Evolutionary conservation across 2,797 vertebrate genomes (phyloP).

Genomic region (Erpetoichthys calabaricus): DNA sequence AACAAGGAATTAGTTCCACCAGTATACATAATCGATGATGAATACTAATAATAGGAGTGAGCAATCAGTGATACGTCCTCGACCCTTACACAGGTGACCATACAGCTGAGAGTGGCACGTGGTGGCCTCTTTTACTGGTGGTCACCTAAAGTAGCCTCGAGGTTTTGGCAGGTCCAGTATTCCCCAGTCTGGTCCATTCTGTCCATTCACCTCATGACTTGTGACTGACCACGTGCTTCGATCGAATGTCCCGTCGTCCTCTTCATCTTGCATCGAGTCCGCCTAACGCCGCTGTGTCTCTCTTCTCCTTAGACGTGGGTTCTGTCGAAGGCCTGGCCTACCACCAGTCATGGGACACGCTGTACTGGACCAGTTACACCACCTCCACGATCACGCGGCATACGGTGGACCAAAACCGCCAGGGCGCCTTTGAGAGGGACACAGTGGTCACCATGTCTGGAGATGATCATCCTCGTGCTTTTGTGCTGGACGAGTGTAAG

Average conservation of each 20-base stretch:
- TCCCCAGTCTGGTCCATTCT: not conserved
- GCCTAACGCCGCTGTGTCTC: no score
- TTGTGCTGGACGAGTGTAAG: slow-evolving; percentile 90
- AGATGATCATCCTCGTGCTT: slow-evolving; percentile 89
- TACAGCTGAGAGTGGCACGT: no score
- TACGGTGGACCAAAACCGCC: slow-evolving; percentile 80
- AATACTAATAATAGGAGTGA: no score
- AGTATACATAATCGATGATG: no score
- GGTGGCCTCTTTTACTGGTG: no score
- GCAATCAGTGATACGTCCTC: no score
- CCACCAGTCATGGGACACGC: slow-evolving; percentile 84
- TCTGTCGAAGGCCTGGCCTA: slow-evolving; percentile 92
- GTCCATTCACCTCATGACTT: no score
- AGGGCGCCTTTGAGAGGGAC: slow-evolving; percentile 78
- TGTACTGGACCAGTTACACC: slow-evolving; percentile 97
- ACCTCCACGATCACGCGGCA: slow-evolving; percentile 95
- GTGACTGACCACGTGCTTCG: no score
- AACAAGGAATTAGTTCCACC: no score
- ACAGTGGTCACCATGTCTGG: slow-evolving; percentile 94
- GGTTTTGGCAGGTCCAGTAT: no score
- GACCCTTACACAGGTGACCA: no score
- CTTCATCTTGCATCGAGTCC: not conserved
- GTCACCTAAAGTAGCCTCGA: no score
- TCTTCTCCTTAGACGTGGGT: slow-evolving; percentile 64
- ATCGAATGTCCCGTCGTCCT: not conserved